A percentile compares a stretch with the other conserved stretches of the same genome.
These are phyloP conservation scores for Mantis religiosa DNA, from an alignment of 2,888 invertebrate species.

Conservation along the genomic window DNA sequence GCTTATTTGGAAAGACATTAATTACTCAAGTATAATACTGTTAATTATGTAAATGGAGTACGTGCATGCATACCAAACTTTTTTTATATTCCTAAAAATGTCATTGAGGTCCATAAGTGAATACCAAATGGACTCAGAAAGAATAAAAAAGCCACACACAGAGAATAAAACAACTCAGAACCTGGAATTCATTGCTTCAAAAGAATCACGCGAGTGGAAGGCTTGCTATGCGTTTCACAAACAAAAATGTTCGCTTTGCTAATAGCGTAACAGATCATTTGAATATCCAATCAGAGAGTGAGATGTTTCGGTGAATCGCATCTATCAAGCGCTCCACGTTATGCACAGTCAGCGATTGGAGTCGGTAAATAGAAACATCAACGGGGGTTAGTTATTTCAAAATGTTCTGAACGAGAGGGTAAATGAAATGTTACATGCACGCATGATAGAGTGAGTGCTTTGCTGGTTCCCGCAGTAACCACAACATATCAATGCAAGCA, in stretches of 20 bases:
- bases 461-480: background rate
- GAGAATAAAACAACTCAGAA: background rate
- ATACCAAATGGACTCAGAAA: too few species aligned
- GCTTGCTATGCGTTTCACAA: background rate
- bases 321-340: background rate
- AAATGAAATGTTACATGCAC: background rate
- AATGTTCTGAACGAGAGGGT: background rate
- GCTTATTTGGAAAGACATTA: too few species aligned
- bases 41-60: background rate
- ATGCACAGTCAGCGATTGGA: background rate
- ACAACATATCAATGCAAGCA: background rate
- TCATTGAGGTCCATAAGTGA: too few species aligned
- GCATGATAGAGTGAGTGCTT: background rate
- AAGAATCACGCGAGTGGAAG: background rate
- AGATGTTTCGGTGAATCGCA: background rate
- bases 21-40: too few species aligned
- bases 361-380: background rate
- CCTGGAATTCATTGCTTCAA: background rate
- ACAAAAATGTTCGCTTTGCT: background rate
- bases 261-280: background rate
- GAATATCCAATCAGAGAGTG: background rate
- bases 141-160: too few species aligned
- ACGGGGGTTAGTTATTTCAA: background rate
- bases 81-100: background rate
- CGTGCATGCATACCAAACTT: background rate